Evolutionary conservation across 2,113 vertebrate genomes (phyloP).

Genomic region (Epinephelus lanceolatus): DNA sequence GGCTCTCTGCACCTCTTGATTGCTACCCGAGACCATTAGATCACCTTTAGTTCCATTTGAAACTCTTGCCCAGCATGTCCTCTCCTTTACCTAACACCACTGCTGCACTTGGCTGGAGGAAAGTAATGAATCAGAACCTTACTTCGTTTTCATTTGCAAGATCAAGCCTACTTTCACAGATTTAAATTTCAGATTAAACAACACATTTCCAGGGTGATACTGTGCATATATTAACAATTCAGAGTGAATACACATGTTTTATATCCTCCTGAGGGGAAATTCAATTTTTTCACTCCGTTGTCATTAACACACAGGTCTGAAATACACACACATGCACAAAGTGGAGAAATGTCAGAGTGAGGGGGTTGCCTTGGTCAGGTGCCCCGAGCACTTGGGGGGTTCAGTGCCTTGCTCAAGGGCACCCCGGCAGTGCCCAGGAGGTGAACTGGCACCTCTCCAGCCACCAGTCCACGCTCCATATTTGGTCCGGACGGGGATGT

Average conservation of each 20-base stretch:
- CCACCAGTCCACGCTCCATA: too few species aligned
- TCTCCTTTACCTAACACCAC: conserved; percentile 46
- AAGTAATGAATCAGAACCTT: conserved; percentile 56
- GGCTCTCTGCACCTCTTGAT: conserved; percentile 71
- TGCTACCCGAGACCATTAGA: conserved; percentile 67
- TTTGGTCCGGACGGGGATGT: too few species aligned
- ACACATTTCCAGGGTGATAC: conserved; percentile 36
- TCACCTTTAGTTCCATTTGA: conserved; percentile 70
- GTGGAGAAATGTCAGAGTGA: too few species aligned
- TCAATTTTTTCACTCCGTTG: too few species aligned
- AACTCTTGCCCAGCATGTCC: conserved; percentile 34
- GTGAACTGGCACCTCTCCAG: too few species aligned
- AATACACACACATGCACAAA: too few species aligned
- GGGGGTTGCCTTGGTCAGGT: too few species aligned
- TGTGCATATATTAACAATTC: conserved; percentile 3
- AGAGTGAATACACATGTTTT: background rate
- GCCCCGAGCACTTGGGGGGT: too few species aligned
- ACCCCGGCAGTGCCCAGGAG: too few species aligned
- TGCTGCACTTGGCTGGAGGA: conserved; percentile 34
- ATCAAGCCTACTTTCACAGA: conserved; percentile 48
- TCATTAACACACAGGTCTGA: too few species aligned
- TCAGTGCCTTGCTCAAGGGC: too few species aligned
- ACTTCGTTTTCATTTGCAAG: conserved; percentile 66
- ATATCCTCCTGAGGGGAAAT: too few species aligned
- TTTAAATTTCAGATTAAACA: conserved; percentile 55